Percentiles rank a stretch among this genome's conserved stretches.
Evolutionary conservation across 2,113 vertebrate species (phyloP).

Genomic region (Clarias macrocephalus): DNA sequence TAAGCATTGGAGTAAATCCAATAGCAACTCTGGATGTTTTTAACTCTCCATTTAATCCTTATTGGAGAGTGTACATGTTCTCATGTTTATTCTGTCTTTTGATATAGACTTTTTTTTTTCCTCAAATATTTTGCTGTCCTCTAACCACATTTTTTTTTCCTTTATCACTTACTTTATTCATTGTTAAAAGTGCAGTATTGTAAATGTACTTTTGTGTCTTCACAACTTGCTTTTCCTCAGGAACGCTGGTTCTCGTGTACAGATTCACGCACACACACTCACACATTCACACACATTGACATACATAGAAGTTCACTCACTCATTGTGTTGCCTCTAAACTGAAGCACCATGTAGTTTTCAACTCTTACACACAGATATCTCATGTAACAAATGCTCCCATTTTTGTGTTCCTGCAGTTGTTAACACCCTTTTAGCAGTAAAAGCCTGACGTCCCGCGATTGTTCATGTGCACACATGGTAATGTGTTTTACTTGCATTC

Average conservation of each 20-base stretch:
- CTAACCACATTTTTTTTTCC: constrained; percentile 26
- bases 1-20: not conserved
- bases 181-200: constrained; percentile 52
- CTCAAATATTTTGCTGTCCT: constrained; percentile 18
- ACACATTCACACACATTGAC: constrained; percentile 27
- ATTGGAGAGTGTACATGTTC: constrained; percentile 2
- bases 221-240: constrained; percentile 74
- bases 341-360: constrained; percentile 19
- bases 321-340: not conserved
- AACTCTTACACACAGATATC: not conserved
- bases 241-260: constrained; percentile 57
- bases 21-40: not conserved
- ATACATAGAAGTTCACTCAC: constrained; percentile 33
- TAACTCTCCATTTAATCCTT: not conserved
- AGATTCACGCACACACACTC: constrained; percentile 39
- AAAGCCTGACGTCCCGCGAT: constrained; percentile 53
- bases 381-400: constrained; percentile 45
- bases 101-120: constrained; percentile 5
- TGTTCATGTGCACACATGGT: constrained; percentile 47
- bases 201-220: constrained; percentile 67
- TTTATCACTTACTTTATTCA: constrained; percentile 35
- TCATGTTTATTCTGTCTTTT: constrained; percentile 23
- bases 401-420: constrained; percentile 53
- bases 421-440: constrained; percentile 53
- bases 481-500: constrained; percentile 51